phyloP scores from a whole-genome alignment of 2,113 vertebrate species.

The Salvelinus fontinalis region DNA sequence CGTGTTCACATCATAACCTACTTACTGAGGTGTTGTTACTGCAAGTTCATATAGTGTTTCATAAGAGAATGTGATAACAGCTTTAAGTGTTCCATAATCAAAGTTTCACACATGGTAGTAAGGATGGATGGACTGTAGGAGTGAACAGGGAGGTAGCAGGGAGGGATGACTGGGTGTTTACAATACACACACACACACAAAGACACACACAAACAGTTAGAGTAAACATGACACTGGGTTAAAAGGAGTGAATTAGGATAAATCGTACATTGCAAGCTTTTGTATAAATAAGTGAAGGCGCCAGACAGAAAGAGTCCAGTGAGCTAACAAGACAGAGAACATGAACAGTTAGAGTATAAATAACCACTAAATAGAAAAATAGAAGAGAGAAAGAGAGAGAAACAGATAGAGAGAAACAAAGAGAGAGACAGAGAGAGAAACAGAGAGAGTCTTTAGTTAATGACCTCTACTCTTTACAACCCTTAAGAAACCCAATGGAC shows the following conservation, averaged over 20 bases:
- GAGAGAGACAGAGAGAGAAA: too few relatives aligned
- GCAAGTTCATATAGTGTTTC: conserved; percentile 23
- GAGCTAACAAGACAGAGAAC: not conserved
- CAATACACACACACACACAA: not conserved
- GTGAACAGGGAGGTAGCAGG: not conserved
- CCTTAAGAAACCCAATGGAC: conserved; percentile 29
- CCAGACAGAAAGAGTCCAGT: not conserved
- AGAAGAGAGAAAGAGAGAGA: not conserved
- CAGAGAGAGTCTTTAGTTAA: conserved; percentile 18
- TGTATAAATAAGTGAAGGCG: not conserved
- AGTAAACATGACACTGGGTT: not conserved
- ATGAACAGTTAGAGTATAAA: not conserved
- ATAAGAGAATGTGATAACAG: conserved; percentile 7
- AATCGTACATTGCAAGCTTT: not conserved
- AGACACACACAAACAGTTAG: not conserved
- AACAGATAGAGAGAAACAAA: too few relatives aligned
- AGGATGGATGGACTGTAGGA: conserved; percentile 25
- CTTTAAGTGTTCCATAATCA: conserved; percentile 30
- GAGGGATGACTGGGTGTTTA: not conserved
- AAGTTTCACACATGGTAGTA: conserved; percentile 26
- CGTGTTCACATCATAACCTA: conserved; percentile 20
- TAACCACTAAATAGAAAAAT: not conserved
- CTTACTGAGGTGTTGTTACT: conserved; percentile 25
- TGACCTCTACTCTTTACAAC: conserved; percentile 31
- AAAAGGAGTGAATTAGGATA: not conserved